Percentiles rank a stretch among this genome's conserved stretches.
phyloP scores from a whole-genome alignment of 2,797 vertebrate genomes.

The Steatocranus sp. region DNA sequence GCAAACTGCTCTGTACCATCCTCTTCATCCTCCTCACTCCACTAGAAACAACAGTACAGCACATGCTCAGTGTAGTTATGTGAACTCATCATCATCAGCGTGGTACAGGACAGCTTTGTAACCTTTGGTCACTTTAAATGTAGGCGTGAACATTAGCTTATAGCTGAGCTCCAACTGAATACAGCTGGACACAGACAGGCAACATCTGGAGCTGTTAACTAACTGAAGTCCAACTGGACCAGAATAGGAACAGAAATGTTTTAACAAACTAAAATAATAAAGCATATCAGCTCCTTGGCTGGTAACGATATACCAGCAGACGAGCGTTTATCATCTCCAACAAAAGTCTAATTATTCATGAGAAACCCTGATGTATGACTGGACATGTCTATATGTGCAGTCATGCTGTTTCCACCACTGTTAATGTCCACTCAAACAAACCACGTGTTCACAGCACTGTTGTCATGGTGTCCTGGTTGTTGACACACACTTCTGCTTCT shows the following conservation, averaged over 20 bases:
- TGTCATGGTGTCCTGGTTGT: no score
- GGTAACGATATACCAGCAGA: background rate
- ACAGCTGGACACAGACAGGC: background rate
- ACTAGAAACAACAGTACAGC: rapidly evolving
- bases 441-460: no score
- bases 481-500: no score
- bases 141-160: background rate
- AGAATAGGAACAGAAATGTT: background rate
- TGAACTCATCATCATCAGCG: background rate
- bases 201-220: background rate
- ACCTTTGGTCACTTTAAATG: background rate
- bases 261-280: background rate
- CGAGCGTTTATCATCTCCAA: rapidly evolving
- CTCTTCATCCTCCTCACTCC: background rate
- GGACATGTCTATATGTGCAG: no score
- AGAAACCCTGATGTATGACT: no score
- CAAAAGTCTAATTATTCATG: no score
- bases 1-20: background rate
- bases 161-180: background rate
- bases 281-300: rapidly evolving
- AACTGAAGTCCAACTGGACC: background rate
- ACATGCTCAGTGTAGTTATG: background rate
- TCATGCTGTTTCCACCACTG: no score
- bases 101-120: background rate
- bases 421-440: no score